Evolutionary conservation across 1,140 invertebrate species (phyloP), one percentile per base, ranked within the genome.

Genomic region (Dendroctonus ponderosae): DNA sequence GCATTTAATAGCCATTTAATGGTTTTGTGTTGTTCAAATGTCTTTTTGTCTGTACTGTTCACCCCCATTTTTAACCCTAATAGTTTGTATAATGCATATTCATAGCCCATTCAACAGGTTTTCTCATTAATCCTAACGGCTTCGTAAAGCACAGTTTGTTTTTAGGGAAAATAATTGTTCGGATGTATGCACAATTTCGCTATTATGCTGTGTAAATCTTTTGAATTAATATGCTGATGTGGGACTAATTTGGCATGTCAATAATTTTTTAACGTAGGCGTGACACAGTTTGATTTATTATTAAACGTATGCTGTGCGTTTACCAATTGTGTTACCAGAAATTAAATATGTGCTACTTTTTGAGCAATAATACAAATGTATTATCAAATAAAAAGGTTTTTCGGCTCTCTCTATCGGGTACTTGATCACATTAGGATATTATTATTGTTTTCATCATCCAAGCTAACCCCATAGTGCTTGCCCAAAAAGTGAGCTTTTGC

Each of bases 81-180:
- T 64, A 58, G 56, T 58, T 43, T 46, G 50, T 43, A 52, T 66
- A 52, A 59, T 66, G 52, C 64, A 66, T 66, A 66, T 66, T 66
- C 64, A 66, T 66, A 66, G 26, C 41, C 38, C 37, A 66, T 66
- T 59, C 54, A 66, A 66, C 56, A 66, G 64, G 54, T 66, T 64
- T 64, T 64, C 52, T 41, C 51, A 64, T 64, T 64, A 54, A 64
- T 64, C n/a, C 37, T 12, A 64, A 64, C 38, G 51, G 62, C 14
- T 56, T 11, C 15, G 39, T 39, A 37, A 56, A 64, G 49, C 49
- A 44, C 14, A 54, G 54, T 56, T 56, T 57, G 38, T 54, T 48
- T 64, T 64, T 56, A 49, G 11, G 41, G 49, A 56, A 57, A 64
- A 54, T 64, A 56, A 37, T 64, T 64, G 58, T 64, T 64, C 42